Percentiles rank a stretch among this genome's conserved stretches.
Evolutionary conservation across 2,797 vertebrate species (phyloP).

Genomic region (Amblyraja radiata): DNA sequence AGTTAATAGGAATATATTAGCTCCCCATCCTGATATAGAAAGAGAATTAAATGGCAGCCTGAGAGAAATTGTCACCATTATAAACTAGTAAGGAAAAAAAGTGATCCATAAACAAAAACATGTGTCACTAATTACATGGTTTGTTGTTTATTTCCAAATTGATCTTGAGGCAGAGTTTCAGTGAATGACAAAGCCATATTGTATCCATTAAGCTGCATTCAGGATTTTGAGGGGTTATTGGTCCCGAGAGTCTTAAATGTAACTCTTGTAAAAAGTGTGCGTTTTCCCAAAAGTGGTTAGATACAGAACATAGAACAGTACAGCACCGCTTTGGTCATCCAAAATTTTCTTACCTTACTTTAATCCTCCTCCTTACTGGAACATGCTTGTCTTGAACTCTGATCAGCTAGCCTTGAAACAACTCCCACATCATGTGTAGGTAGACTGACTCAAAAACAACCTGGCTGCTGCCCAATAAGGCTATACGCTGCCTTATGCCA

Average conservation of each 20-base stretch:
- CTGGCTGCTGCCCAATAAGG: no score
- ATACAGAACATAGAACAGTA: no score
- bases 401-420: no score
- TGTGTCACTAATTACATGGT: background rate
- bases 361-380: no score
- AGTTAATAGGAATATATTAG: background rate
- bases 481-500: no score
- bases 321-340: no score
- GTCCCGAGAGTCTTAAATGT: background rate
- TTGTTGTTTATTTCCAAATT: background rate
- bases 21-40: background rate
- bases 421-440: no score
- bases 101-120: background rate
- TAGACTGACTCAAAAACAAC: no score
- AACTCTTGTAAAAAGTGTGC: background rate
- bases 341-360: no score
- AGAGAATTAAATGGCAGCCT: background rate
- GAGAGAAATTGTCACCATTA: background rate
- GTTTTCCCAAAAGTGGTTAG: background rate
- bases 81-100: no score
- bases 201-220: no score
- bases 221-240: background rate
- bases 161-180: background rate
- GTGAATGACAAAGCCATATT: background rate
- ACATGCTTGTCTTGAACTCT: no score